A percentile compares a stretch with the other conserved stretches of the same genome.
phyloP scores from a whole-genome alignment of 2,113 vertebrate species.

The Crocuta crocuta region DNA sequence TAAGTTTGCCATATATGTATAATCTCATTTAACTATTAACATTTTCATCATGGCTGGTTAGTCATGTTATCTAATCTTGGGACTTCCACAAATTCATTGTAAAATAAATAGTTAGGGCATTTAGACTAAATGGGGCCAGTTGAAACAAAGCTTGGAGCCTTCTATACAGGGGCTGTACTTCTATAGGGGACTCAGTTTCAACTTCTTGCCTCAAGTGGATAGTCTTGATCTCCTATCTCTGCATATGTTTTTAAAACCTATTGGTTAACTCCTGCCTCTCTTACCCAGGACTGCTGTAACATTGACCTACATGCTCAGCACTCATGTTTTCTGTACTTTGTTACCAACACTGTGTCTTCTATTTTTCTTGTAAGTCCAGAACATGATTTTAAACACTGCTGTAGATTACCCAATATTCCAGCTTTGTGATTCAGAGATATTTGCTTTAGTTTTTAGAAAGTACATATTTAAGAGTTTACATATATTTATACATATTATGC shows the following conservation, averaged over 20 bases:
- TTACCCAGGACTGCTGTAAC: no score
- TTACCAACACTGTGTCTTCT: not conserved
- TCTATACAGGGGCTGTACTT: not conserved
- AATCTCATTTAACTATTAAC: not conserved
- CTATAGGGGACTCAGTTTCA: not conserved
- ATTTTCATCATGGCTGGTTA: not conserved
- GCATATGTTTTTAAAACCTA: not conserved
- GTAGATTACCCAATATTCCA: not conserved
- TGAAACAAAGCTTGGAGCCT: not conserved
- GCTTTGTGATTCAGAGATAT: not conserved
- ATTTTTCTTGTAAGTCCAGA: not conserved
- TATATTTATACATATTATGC: not conserved
- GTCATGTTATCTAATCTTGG: not conserved
- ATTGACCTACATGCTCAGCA: not conserved
- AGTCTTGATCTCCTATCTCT: not conserved
- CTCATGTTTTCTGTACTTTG: not conserved
- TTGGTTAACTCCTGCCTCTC: not conserved
- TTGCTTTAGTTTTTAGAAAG: not conserved
- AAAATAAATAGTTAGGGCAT: not conserved
- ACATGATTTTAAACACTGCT: not conserved
- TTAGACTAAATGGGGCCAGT: not conserved
- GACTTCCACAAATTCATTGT: not conserved
- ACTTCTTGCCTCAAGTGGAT: not conserved
- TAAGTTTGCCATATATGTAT: not conserved
- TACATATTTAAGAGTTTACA: no score